Conservation (phyloP, 2,113 vertebrate genomes). For the Nycticorax nycticorax region DNA sequence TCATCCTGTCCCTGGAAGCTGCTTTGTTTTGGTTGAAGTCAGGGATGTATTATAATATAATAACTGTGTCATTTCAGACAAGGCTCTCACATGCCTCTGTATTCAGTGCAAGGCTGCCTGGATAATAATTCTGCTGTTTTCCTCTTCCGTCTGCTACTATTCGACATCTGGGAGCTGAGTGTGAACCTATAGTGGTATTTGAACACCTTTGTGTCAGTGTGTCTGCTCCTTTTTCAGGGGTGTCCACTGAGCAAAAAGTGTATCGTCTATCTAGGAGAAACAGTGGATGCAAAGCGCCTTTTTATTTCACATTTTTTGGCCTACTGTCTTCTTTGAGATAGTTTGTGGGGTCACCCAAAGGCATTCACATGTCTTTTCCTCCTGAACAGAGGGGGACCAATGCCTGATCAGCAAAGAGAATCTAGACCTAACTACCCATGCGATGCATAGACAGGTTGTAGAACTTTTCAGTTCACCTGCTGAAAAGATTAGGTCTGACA, state of each 20-base stretch:
- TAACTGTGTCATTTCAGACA: neutral
- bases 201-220: neutral
- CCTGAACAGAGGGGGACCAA: neutral
- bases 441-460: neutral
- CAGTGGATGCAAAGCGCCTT: neutral
- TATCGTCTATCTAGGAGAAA: neutral
- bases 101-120: neutral
- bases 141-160: neutral
- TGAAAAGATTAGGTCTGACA: neutral
- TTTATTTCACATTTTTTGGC: neutral
- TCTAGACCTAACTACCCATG: neutral
- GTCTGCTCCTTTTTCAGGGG: neutral
- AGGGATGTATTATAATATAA: neutral
- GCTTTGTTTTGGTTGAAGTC: neutral
- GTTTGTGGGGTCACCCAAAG: neutral
- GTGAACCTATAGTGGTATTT: neutral
- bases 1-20: neutral
- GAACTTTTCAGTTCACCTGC: neutral
- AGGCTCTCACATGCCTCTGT: neutral
- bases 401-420: neutral
- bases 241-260: rapidly evolving
- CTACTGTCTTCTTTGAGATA: neutral
- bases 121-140: neutral
- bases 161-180: neutral
- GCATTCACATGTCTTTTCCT: neutral